Evolutionary conservation across 2,113 vertebrate species (phyloP).

Genomic region (Apaloderma vittatum): DNA sequence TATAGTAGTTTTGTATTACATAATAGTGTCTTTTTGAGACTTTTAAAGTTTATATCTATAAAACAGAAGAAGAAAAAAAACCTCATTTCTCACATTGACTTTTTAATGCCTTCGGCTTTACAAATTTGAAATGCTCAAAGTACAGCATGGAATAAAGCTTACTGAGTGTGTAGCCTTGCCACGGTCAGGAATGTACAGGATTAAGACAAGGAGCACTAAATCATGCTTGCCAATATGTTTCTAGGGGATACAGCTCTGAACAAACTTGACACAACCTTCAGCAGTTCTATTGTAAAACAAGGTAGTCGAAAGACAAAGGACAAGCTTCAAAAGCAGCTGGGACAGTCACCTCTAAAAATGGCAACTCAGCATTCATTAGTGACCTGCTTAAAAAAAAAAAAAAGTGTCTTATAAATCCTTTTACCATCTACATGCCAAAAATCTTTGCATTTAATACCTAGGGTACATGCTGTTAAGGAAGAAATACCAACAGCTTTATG

Average conservation of each 20-base stretch:
- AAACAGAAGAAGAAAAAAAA: neutral
- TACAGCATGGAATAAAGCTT: neutral
- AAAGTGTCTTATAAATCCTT: neutral
- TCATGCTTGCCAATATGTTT: constrained; percentile 20
- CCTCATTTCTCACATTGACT: neutral
- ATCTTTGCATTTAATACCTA: neutral
- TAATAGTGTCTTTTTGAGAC: neutral
- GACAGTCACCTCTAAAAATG: neutral
- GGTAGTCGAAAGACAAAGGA: constrained; percentile 12
- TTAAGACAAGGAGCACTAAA: constrained; percentile 47
- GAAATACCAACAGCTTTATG: neutral
- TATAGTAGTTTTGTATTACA: neutral
- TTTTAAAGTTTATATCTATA: neutral
- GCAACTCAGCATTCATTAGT: neutral
- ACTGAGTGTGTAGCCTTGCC: neutral
- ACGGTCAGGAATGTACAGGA: constrained; percentile 39
- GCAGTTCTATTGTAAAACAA: neutral
- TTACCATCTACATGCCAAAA: neutral
- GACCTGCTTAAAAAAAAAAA: neutral
- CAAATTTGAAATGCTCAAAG: neutral
- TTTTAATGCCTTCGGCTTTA: neutral
- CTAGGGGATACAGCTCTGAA: constrained; percentile 53
- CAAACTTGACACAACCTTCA: constrained; percentile 48
- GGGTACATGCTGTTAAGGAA: neutral
- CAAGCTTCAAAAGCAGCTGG: neutral